Conservation (phyloP, 2,888 invertebrate genomes). For the Noctua janthina region DNA sequence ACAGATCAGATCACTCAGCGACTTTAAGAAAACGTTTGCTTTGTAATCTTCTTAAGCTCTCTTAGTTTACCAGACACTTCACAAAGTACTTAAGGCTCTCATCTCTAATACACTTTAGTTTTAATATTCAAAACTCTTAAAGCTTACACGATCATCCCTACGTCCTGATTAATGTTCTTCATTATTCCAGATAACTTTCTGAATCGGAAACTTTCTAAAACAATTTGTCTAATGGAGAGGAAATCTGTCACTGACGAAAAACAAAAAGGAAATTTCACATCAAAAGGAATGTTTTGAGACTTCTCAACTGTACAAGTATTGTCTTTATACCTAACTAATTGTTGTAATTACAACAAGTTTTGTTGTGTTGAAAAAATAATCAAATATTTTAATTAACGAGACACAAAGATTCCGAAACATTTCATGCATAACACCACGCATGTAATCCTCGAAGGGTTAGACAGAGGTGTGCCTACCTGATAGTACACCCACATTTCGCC, state of each 20-base stretch:
- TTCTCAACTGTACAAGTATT: slow-evolving; percentile 44
- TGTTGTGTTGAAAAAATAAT: background rate
- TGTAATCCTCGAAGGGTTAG: too few species aligned
- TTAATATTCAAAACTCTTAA: slow-evolving; percentile 46
- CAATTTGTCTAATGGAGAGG: slow-evolving; percentile 81
- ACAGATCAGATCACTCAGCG: slow-evolving; percentile 1
- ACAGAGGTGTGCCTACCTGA: too few species aligned
- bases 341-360: slow-evolving; percentile 24
- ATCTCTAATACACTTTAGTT: slow-evolving; percentile 43
- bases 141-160: slow-evolving; percentile 61
- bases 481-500: too few species aligned
- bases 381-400: background rate
- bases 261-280: slow-evolving; percentile 79
- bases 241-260: slow-evolving; percentile 78
- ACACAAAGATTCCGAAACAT: background rate
- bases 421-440: background rate
- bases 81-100: slow-evolving; percentile 19
- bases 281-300: slow-evolving; percentile 73
- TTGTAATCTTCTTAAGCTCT: background rate
- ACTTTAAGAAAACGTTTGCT: slow-evolving; percentile 7
- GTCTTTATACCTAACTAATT: slow-evolving; percentile 9
- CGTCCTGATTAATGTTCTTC: slow-evolving; percentile 72
- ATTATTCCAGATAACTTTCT: slow-evolving; percentile 73
- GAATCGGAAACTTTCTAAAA: slow-evolving; percentile 79
- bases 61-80: slow-evolving; percentile 19